A percentile compares a stretch with the other conserved stretches of the same genome.
phyloP scores from a whole-genome alignment of 2,113 vertebrate species.

The Anoplopoma fimbria region DNA sequence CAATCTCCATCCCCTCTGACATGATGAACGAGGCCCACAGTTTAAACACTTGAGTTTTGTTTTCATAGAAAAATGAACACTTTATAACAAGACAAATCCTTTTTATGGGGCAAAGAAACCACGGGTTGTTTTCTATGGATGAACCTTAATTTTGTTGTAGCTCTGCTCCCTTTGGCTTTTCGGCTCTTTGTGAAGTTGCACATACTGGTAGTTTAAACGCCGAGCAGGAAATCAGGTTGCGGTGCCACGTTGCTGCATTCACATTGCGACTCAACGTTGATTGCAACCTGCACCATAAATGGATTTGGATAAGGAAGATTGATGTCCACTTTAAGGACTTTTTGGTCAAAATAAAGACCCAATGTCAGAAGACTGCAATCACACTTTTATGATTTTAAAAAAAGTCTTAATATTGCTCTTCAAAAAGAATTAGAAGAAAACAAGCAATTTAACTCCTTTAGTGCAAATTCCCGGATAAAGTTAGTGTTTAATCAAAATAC shows the following conservation, averaged over 20 bases:
- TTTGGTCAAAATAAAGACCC: not conserved
- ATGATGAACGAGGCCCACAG: not conserved
- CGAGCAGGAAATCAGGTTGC: not conserved
- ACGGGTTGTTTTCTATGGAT: not conserved
- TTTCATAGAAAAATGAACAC: not conserved
- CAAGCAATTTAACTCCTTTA: not conserved
- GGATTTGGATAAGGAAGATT: no score
- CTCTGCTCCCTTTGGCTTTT: no score
- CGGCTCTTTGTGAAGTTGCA: not conserved
- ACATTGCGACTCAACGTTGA: not conserved
- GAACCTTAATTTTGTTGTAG: not conserved
- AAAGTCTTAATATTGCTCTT: not conserved
- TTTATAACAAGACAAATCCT: not conserved
- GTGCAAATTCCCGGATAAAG: not conserved
- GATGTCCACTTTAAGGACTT: not conserved
- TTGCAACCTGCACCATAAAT: constrained; percentile 76
- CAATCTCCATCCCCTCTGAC: constrained; percentile 3
- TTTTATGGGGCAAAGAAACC: not conserved
- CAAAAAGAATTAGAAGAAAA: not conserved
- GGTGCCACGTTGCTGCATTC: not conserved
- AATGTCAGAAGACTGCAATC: not conserved
- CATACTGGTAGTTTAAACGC: not conserved
- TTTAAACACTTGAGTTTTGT: constrained; percentile 7
- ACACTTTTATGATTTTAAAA: not conserved
- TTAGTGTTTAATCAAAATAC: not conserved